These are phyloP conservation scores for Pterobdella sp. DNA, from an alignment of 2,888 invertebrate species.

Conservation along the genomic window DNA sequence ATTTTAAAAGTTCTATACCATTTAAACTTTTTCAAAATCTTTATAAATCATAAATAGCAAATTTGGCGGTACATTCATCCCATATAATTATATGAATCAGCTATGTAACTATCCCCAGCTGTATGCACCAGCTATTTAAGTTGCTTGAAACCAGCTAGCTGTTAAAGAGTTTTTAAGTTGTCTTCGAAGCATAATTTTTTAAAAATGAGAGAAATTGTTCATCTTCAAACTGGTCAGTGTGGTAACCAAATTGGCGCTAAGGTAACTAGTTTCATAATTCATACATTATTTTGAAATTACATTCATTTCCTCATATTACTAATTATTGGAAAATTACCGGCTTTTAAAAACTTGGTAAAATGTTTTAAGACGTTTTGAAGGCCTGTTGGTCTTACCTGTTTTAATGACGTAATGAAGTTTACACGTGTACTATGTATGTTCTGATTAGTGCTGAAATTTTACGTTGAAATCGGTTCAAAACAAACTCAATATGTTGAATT, in stretches of 20 bases:
- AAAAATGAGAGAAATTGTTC: constrained; percentile 40
- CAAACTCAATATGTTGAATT: neutral
- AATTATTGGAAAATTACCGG: neutral
- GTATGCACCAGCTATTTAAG: neutral
- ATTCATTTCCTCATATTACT: neutral
- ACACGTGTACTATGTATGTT: neutral
- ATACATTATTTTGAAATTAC: neutral
- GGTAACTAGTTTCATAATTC: constrained; percentile 29
- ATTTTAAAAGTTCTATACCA: too few relatives aligned
- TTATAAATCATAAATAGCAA: too few relatives aligned
- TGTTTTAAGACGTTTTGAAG: neutral
- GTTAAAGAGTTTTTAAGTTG: too few relatives aligned
- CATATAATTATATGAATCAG: neutral
- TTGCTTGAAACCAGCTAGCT: neutral
- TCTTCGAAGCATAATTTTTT: too few relatives aligned
- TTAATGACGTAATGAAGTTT: neutral
- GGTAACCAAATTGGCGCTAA: constrained; percentile 41
- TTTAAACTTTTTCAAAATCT: too few relatives aligned
- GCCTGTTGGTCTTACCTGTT: neutral
- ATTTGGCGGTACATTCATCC: neutral
- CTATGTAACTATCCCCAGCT: neutral
- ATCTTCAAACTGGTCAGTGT: constrained; percentile 40
- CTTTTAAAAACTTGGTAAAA: neutral
- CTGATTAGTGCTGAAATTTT: neutral
- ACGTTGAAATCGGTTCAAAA: neutral